Percentiles rank a stretch among this genome's conserved stretches.
phyloP scores from a whole-genome alignment of 2,888 invertebrate species.

The Hyles lineata region DNA sequence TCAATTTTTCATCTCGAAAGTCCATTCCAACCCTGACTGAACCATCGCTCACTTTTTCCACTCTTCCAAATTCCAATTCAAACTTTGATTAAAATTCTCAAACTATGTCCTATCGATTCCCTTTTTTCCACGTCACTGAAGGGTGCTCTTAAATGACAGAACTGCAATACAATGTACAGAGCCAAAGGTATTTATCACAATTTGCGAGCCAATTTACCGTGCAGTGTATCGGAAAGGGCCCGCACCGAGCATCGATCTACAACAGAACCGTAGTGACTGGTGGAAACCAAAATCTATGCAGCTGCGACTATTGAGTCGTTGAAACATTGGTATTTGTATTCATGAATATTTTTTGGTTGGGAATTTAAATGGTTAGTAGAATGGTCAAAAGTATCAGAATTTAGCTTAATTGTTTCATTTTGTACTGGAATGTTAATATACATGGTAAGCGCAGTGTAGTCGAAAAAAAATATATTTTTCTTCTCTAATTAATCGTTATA shows the following conservation, averaged over 20 bases:
- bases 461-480: no score
- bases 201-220: conserved; percentile 66
- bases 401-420: no score
- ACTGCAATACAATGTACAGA: conserved; percentile 28
- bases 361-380: no score
- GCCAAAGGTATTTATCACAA: conserved; percentile 64
- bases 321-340: neutral
- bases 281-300: conserved; percentile 9
- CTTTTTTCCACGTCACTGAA: neutral
- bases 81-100: conserved; percentile 3
- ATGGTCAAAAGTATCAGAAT: no score
- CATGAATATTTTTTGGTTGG: neutral
- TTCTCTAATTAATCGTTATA: no score
- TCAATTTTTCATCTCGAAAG: no score
- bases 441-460: no score
- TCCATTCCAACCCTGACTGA: no score
- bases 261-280: neutral
- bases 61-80: neutral
- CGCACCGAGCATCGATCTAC: conserved; percentile 36
- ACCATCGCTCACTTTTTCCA: neutral
- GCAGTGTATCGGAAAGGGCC: conserved; percentile 58
- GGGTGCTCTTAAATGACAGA: neutral
- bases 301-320: neutral
- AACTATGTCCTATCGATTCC: neutral
- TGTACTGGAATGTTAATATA: no score